These are phyloP conservation scores for Ceramica pisi DNA, from an alignment of 2,888 invertebrate species.

Conservation along the genomic window DNA sequence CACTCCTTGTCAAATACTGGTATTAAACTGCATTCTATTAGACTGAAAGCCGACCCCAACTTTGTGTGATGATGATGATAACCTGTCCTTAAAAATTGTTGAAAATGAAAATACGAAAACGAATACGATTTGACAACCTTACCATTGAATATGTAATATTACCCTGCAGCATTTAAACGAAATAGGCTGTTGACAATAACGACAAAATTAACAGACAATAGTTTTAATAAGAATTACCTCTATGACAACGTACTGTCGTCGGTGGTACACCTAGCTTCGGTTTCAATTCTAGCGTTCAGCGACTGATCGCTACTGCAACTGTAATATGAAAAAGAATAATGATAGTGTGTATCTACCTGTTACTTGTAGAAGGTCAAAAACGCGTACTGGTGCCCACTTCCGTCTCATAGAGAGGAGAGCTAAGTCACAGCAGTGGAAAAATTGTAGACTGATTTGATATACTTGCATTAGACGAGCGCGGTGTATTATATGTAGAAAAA, in stretches of 20 bases:
- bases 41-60: too few species aligned
- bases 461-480: too few species aligned
- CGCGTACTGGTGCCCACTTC: not conserved
- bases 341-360: too few species aligned
- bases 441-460: too few species aligned
- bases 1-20: not conserved
- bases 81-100: not conserved
- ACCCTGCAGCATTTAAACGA: not conserved
- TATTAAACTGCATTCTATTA: not conserved
- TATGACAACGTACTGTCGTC: not conserved
- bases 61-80: too few species aligned
- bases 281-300: not conserved
- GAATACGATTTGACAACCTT: too few species aligned
- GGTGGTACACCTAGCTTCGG: not conserved
- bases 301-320: too few species aligned
- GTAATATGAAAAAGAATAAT: too few species aligned
- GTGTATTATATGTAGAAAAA: too few species aligned
- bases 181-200: not conserved
- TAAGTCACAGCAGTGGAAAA: not conserved
- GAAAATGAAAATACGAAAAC: too few species aligned
- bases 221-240: constrained; percentile 16
- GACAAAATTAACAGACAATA: not conserved
- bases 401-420: not conserved
- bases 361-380: too few species aligned
- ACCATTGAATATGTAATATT: too few species aligned